Evolutionary conservation across 1,140 invertebrate genomes (phyloP).

Genomic region (Monomorium pharaonis): DNA sequence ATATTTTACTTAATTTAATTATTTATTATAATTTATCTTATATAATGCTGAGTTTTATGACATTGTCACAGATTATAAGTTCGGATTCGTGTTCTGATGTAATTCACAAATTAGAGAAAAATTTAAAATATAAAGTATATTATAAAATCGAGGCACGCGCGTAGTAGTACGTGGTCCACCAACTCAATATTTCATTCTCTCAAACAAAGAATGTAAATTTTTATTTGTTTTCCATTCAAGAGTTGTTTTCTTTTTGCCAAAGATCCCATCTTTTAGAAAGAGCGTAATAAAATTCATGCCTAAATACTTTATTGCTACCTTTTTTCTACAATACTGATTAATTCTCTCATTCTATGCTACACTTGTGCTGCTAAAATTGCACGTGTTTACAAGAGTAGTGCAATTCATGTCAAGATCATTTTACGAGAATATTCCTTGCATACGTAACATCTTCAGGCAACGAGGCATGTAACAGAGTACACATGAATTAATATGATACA

Average conservation of each 20-base stretch:
- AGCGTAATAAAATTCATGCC: neutral
- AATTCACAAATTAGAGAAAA: no score
- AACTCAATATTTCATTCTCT: neutral
- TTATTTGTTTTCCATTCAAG: neutral
- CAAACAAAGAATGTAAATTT: neutral
- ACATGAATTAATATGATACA: neutral
- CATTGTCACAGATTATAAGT: no score
- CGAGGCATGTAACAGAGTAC: neutral
- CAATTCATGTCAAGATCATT: slow-evolving; percentile 13
- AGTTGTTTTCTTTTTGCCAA: neutral
- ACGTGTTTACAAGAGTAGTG: neutral
- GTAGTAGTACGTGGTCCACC: neutral
- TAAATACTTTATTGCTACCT: neutral
- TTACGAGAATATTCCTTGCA: neutral
- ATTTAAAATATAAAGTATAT: neutral
- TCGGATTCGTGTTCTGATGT: no score
- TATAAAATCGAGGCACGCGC: neutral
- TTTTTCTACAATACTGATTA: neutral
- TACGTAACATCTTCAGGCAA: neutral
- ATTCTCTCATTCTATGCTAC: neutral
- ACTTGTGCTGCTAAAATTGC: neutral
- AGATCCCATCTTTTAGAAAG: neutral
- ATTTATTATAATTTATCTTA: no score
- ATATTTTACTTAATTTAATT: no score
- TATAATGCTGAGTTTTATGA: no score